Evolutionary conservation across 2,888 invertebrate species (phyloP).

Genomic region (Callyntrura sp.): DNA sequence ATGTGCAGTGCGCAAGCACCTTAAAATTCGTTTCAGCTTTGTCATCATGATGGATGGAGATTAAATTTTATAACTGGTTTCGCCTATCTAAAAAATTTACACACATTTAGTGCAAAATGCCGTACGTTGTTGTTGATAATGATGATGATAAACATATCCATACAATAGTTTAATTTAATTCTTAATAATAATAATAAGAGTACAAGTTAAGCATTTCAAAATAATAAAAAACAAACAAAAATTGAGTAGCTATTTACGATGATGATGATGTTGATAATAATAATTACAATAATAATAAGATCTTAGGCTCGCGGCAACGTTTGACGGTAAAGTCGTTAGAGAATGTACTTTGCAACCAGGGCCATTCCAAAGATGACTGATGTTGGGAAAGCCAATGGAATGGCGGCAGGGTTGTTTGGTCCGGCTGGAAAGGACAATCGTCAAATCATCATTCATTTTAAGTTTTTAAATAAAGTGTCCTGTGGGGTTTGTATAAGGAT

Average conservation of each 20-base stretch:
- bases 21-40: background rate
- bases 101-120: too few species aligned
- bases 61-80: background rate
- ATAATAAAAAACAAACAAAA: slow-evolving; percentile 16
- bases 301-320: slow-evolving; percentile 9
- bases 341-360: slow-evolving; percentile 64
- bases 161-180: background rate
- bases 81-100: background rate
- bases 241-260: slow-evolving; percentile 21
- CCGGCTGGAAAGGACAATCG: slow-evolving; percentile 31
- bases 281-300: slow-evolving; percentile 4
- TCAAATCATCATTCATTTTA: background rate
- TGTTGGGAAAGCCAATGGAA: slow-evolving; percentile 65
- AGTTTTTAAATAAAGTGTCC: background rate
- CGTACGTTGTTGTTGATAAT: background rate
- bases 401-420: slow-evolving; percentile 66
- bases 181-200: slow-evolving; percentile 12
- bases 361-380: slow-evolving; percentile 69
- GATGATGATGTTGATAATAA: too few species aligned
- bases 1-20: background rate
- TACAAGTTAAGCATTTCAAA: slow-evolving; percentile 35
- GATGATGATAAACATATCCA: background rate
- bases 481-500: too few species aligned
- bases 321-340: slow-evolving; percentile 29
- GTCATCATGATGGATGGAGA: slow-evolving; percentile 24